Base-by-base conservation (phyloP, 1,140 invertebrate species). In the Dendrolimus kikuchii region DNA sequence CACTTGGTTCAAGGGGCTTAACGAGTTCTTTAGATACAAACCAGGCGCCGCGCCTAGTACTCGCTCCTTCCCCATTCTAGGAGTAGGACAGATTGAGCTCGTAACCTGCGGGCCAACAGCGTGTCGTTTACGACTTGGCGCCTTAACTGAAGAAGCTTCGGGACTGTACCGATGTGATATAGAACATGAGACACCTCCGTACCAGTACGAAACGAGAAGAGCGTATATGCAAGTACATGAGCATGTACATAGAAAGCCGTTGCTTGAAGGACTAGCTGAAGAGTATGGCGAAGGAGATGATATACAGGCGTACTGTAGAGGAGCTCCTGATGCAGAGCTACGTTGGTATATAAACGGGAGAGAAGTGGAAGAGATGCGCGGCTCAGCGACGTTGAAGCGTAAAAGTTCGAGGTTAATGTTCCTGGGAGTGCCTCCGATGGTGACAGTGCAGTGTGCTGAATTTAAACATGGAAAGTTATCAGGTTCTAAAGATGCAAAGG, bases 151-250 rank as follows among this genome's bases (percentile, higher is more conserved):
- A 59, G 78, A 83, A 46, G 83, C 83, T 0, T 67, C 74, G 5
- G 83, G 83, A 3, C 52, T 81, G 23, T 86, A 86, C 66, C 69
- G 75, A 49, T 86, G 82, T 49, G 82, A 86, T 46, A 75, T 86
- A 37, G 82, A 86, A 53, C 55, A 73, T 5, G 80, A 81, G 55
- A 58, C 71, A 5, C 74, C 79, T 2, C 81, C 81, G 1, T 76
- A 86, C 51, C 66, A 70, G 42, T 86, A 79, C 46, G 77, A 74
- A 40, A 74, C 78, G 2, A 64, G 69, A 8, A 72, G 67, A n/a
- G 74, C 73, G 2, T 67, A 74, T 44, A 82, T 86, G 81, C 61
- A 72, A 50, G 78, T 84, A 0, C 67, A 76, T 38, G 74, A 77
- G 0, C 68, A 72, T 51, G 62, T 72, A 36, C 72, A 73, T 6